Conservation (phyloP, 2,113 vertebrate species). For the Bungarus multicinctus region DNA sequence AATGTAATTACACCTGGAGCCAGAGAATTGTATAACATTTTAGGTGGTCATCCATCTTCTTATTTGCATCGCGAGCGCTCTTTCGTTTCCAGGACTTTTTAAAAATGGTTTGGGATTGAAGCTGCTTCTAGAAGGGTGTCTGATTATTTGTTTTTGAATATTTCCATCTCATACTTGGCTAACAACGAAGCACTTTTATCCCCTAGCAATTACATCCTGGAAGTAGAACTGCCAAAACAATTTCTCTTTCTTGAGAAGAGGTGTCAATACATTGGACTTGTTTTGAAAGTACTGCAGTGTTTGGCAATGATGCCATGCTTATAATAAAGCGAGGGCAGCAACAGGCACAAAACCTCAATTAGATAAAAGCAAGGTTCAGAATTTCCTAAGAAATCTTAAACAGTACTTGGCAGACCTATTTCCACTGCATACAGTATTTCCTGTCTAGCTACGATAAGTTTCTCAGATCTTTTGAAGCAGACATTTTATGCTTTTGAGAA, state of each 20-base stretch:
- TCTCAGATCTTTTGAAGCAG: conserved; percentile 3
- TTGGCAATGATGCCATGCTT: neutral
- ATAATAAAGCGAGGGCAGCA: conserved; percentile 13
- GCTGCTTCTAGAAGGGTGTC: neutral
- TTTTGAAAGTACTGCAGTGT: conserved; percentile 10
- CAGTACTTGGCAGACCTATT: neutral
- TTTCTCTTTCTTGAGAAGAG: neutral
- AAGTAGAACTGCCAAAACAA: conserved; percentile 7
- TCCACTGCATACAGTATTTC: neutral
- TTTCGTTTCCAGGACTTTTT: neutral
- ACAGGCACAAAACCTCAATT: neutral
- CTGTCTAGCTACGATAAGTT: neutral
- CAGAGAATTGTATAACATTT: neutral
- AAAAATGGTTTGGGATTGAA: neutral
- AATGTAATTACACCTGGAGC: neutral
- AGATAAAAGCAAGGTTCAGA: conserved; percentile 1
- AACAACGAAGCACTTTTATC: neutral
- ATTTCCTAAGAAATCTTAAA: conserved; percentile 13
- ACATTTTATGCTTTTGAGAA: neutral
- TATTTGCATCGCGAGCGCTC: neutral
- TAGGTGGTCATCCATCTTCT: neutral
- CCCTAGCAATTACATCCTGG: conserved; percentile 5
- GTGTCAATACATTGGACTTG: conserved; percentile 16
- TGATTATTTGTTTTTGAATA: neutral
- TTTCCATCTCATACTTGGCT: neutral